Base-by-base conservation (phyloP, 2,113 vertebrate species). In the Excalfactoria chinensis region DNA sequence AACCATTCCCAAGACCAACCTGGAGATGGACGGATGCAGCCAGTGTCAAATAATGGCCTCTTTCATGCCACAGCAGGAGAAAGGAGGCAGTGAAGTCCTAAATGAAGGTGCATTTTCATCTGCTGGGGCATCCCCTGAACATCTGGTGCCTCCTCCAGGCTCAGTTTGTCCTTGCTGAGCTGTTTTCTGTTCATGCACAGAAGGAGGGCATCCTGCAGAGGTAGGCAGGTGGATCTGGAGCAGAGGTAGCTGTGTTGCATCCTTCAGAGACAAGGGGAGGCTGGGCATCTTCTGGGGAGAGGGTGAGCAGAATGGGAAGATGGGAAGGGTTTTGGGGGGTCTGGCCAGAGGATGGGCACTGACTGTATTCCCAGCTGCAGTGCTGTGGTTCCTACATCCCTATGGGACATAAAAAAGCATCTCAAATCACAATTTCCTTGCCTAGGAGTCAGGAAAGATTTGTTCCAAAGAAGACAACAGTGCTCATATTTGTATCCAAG, bases 61-160 rank as follows among this genome's bases (percentile, higher is more conserved):
- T 66, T 71, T 14, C 70, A 51, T 0, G 0, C 13, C 21, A 2
- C 19, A 89, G 58, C 44, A 48, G 58, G 41, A 53, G 63, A 67
- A 68, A 40, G 26, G 70, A 55, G 73, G 26, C 4, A 4, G n/a
- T 8, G 30, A 70, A 59, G 15, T 5, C 66, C 20, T 46, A n/a
- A 58, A 66, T 32, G 74, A 26, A 84, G 62, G 34, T 0, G 18
- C 16, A 63, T 76, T 53, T 58, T 64, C 7, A 0, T 3, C 9
- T 46, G 48, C 37, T 12, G 62, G 75, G 48, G 35, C 40, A 49
- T 32, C 56, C 66, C 66, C 2, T 37, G 40, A 40, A 18, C 37
- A 63, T n/a, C 37, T 1, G 1, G 13, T 41, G 13, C 2, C 16
- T 53, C 56, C 63, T 22, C 25, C 0, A 2, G 22, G 26, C 49